phyloP scores from a whole-genome alignment of 2,113 vertebrate species.

The Ascaphus truei region DNA sequence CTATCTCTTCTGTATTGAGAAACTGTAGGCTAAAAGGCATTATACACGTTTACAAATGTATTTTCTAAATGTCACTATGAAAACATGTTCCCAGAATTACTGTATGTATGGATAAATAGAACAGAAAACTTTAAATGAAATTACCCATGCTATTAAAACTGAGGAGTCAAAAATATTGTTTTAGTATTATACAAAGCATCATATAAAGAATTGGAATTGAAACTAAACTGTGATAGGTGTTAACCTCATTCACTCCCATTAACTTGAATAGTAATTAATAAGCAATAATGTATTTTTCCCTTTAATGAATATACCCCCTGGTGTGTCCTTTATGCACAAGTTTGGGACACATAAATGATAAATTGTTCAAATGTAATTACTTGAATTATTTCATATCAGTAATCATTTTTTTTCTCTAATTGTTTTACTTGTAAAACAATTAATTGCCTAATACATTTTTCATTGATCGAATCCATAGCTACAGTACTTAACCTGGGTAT shows the following conservation, averaged over 20 bases:
- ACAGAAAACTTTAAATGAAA: not conserved
- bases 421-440: not conserved
- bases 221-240: no score
- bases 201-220: not conserved
- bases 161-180: not conserved
- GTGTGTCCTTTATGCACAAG: not conserved
- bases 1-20: no score
- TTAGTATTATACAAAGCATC: not conserved
- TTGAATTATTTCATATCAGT: not conserved
- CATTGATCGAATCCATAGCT: not conserved
- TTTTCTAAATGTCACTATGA: not conserved
- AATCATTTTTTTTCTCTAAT: not conserved
- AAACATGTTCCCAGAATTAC: not conserved
- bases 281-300: not conserved
- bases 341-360: not conserved
- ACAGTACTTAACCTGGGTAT: no score
- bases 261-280: no score
- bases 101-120: not conserved
- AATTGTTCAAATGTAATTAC: not conserved
- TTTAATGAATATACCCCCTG: not conserved
- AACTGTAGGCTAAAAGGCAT: no score
- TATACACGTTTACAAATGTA: no score
- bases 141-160: not conserved
- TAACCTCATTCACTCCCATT: no score
- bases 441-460: no score